Evolutionary conservation across 2,888 invertebrate genomes (phyloP).

Genomic region (Mesopsocus fuscifrons): DNA sequence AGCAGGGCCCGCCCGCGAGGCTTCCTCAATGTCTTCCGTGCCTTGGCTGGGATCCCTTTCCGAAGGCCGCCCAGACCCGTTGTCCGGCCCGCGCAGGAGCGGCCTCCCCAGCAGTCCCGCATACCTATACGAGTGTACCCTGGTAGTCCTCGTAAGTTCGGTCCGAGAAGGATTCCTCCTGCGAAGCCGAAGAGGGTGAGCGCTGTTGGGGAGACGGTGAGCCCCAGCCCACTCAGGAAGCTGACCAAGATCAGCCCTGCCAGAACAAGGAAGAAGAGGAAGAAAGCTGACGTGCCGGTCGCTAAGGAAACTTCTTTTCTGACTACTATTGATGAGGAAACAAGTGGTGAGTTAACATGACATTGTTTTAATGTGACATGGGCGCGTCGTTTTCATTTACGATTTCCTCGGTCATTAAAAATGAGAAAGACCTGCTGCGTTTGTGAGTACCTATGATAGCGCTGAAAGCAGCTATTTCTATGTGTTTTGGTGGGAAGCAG

Average conservation of each 20-base stretch:
- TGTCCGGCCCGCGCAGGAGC: not conserved
- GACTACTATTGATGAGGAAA: slow-evolving; percentile 1
- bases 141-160: slow-evolving; percentile 4
- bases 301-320: not conserved
- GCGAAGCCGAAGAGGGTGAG: slow-evolving; percentile 3
- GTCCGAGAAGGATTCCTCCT: slow-evolving; percentile 6
- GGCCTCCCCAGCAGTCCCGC: not conserved
- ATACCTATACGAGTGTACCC: not conserved
- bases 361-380: not conserved
- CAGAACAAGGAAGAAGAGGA: not conserved
- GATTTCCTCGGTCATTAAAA: no score
- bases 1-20: not conserved
- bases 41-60: not conserved
- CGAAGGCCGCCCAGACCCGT: not conserved
- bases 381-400: no score
- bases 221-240: not conserved
- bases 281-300: not conserved
- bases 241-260: not conserved
- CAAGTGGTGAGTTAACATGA: not conserved
- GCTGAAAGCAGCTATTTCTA: no score
- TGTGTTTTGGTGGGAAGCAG: no score
- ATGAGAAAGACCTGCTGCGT: no score
- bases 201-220: not conserved
- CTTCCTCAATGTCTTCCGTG: slow-evolving; percentile 5
- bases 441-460: no score